These are phyloP conservation scores for Spodoptera frugiperda DNA, from an alignment of 1,140 invertebrate species.

Conservation along the genomic window DNA sequence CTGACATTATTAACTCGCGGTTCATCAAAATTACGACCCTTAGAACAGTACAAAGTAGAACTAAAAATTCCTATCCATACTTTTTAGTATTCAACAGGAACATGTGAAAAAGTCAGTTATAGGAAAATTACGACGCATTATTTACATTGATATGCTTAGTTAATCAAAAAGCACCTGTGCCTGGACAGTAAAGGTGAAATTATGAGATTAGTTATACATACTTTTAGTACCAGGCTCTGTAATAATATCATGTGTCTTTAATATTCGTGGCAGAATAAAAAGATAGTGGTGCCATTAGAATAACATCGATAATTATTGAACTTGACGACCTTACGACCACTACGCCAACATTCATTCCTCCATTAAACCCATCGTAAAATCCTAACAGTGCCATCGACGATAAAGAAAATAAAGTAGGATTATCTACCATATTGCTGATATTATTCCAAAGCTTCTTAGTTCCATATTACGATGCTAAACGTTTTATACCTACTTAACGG, in stretches of 20 bases:
- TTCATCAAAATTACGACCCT: not conserved
- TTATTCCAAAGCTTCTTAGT: conserved; percentile 28
- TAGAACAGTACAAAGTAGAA: not conserved
- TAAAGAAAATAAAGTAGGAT: conserved; percentile 18
- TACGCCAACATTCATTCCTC: no score
- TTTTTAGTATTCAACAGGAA: conserved; percentile 17
- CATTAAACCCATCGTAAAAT: conserved; percentile 12
- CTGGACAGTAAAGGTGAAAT: conserved; percentile 3
- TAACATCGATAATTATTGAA: no score
- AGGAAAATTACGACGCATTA: conserved; percentile 44
- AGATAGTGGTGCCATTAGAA: conserved; percentile 3
- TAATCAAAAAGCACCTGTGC: conserved; percentile 32
- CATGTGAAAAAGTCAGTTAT: conserved; percentile 12
- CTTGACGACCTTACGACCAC: no score
- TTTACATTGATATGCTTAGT: conserved; percentile 34
- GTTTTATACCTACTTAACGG: conserved; percentile 54
- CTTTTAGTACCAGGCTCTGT: no score
- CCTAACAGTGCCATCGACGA: not conserved
- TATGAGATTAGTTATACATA: conserved; percentile 21
- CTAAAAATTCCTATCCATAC: not conserved
- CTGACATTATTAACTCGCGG: not conserved
- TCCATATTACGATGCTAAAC: conserved; percentile 52
- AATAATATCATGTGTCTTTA: not conserved
- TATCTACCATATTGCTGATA: not conserved
- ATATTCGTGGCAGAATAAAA: not conserved